Evolutionary conservation across 2,888 invertebrate species (phyloP).

Genomic region (Nebria brevicollis): DNA sequence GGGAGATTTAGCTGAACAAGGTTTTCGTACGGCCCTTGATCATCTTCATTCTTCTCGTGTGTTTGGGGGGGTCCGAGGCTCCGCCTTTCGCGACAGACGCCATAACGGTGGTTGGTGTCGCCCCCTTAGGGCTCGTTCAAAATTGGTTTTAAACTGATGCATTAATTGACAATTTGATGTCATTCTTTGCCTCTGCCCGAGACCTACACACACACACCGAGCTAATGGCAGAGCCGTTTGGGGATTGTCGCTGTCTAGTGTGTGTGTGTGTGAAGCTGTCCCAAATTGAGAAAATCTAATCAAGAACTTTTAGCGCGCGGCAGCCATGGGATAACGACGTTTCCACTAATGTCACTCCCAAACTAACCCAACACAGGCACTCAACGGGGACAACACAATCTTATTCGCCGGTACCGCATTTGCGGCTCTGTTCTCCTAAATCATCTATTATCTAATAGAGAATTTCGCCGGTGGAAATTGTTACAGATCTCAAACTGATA

Average conservation of each 20-base stretch:
- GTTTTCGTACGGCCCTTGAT: conserved; percentile 53
- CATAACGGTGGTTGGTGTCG: conserved; percentile 53
- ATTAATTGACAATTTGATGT: conserved; percentile 63
- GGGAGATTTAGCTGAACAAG: neutral
- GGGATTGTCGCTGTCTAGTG: neutral
- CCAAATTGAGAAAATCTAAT: conserved; percentile 61
- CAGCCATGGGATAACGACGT: conserved; percentile 27
- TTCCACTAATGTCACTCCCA: conserved; percentile 17
- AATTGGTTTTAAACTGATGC: conserved; percentile 62
- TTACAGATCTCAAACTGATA: too few species aligned
- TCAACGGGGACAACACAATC: neutral
- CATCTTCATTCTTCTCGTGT: conserved; percentile 58
- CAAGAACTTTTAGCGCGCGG: conserved; percentile 55
- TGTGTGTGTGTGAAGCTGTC: conserved; percentile 57
- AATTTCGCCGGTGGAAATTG: too few species aligned
- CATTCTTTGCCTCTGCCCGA: conserved; percentile 57
- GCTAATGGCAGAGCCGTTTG: conserved; percentile 55
- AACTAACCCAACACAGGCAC: neutral
- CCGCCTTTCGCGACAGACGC: conserved; percentile 45
- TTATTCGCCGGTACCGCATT: too few species aligned
- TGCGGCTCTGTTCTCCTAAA: too few species aligned
- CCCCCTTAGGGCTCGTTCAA: conserved; percentile 55
- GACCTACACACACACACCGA: conserved; percentile 13
- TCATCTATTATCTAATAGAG: too few species aligned
- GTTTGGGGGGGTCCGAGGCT: conserved; percentile 6